Evolutionary conservation across 1,140 invertebrate species (phyloP).

Genomic region (Wasmannia auropunctata): DNA sequence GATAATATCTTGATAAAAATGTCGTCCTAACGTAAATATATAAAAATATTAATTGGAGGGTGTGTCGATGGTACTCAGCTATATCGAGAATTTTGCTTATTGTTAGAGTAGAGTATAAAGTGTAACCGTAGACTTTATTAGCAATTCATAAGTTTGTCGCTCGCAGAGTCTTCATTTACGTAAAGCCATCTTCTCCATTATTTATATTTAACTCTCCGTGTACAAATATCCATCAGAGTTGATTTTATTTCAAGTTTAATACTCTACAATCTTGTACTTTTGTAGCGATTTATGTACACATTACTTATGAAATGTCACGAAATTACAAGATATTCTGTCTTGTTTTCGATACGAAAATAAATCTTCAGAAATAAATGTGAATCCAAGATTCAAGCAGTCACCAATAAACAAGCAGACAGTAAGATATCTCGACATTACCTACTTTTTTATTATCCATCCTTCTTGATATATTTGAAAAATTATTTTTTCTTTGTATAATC

Average conservation of each 20-base stretch:
- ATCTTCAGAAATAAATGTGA: neutral
- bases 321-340: neutral
- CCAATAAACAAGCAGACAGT: neutral
- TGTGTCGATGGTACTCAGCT: conserved; percentile 2
- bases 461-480: conserved; percentile 2
- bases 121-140: neutral
- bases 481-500: neutral
- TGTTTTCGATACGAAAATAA: neutral
- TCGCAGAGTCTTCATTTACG: neutral
- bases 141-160: neutral
- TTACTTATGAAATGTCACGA: neutral
- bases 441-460: neutral
- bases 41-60: conserved; percentile 38
- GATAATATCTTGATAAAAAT: neutral
- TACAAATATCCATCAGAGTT: neutral
- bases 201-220: neutral
- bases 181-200: neutral
- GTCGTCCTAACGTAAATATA: neutral
- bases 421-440: neutral
- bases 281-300: neutral
- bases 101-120: neutral
- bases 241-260: neutral
- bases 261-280: neutral
- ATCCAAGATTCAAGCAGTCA: neutral
- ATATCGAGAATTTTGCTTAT: neutral